Evolutionary conservation across 2,888 invertebrate genomes (phyloP), one percentile per base, ranked within the genome.

Genomic region (Sphaeridia pumilis): DNA sequence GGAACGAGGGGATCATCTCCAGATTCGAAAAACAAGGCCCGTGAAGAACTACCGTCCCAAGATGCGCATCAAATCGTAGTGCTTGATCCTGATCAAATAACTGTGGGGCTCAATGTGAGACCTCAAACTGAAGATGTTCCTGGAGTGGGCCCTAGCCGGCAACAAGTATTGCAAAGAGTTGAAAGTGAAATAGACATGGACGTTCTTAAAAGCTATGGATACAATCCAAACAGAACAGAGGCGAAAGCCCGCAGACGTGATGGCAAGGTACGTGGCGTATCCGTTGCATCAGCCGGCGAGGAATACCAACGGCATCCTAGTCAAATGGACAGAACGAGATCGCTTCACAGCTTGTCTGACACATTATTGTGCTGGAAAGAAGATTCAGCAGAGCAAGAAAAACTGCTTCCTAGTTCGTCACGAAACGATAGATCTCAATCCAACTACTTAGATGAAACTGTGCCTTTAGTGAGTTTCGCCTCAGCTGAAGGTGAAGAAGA

Each of bases 231-330:
- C n/a, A n/a, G 17, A 24, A 2, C 4, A 12, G 35, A 44, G n/a
- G 34, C 31, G 4, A 35, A 51, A 48, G 34, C 28, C 1, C n/a
- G 12, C 12, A 34, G 34, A 51, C 36, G 48, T n/a, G 27, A 54
- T 34, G 44, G 47, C n/a, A 54, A 50, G 57, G 42, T 50, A 27
- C 49, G 52, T 25, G 57, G 55, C 28, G 52, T 56, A 52, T 52
- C 59, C 36, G 56, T 58, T 3, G 59, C 56, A 14, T 63, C 62
- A 5, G 58, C 62, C 4, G 62, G 62, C 3, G 62, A 62, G 49
- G 62, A 62, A 51, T 56, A 49, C 43, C 52, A 56, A 49, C 54
- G 51, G 45, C 48, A 53, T 52, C 50, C 53, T 12, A 41, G 38
- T 20, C 41, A 42, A 12, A 53, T 58, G n/a, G 49, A 35, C 7